Base-by-base conservation (phyloP, 2,888 invertebrate genomes). In the Pollenia amentaria region DNA sequence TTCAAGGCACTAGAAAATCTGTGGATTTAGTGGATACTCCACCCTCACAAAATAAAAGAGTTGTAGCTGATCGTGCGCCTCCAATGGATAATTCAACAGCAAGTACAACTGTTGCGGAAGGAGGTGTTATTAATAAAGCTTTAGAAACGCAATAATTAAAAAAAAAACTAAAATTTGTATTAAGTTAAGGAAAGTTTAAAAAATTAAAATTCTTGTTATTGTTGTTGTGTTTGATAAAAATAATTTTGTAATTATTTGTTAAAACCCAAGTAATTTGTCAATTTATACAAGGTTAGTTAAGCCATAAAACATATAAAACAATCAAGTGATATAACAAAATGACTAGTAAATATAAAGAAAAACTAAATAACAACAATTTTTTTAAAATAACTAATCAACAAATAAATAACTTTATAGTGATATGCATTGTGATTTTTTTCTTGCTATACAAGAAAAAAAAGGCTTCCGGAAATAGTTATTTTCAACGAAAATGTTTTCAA, bases 1-100 rank as follows among this genome's bases (percentile, higher is more conserved):
- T 67, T 75, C 0, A 38, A 87, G 87, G 87, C 69, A 84, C 87
- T 29, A 80, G 84, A 42, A 87, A 77, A 77, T 87, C 87, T 29
- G 80, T 87, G 8, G 87, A 87, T 84, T 78, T 87, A 55, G 69
- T 84, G 72, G 77, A 62, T 16, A 84, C 80, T 29, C 87, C 87
- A 44, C 77, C 81, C 1, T 29, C 76, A 3, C 7, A 38, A n/a
- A 84, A 78, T 42, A 87, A 87, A 67, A 67, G 55, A 18, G 80
- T 67, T 16, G 53, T 84, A 44, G 65, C 87, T 18, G 80, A 84
- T 73, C 73, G 38, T 67, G 46, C 76, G 57, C 62, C 87, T 60
- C 55, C 75, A 3, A 78, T 79, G 76, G 73, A 84, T 67, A 62
- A 55, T 55, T 57, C 81, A 42, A 42, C 73, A 29, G 8, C 51